Percentiles rank a stretch among this genome's conserved stretches.
phyloP scores from a whole-genome alignment of 2,888 invertebrate genomes.

The Sphaeridia pumilis region DNA sequence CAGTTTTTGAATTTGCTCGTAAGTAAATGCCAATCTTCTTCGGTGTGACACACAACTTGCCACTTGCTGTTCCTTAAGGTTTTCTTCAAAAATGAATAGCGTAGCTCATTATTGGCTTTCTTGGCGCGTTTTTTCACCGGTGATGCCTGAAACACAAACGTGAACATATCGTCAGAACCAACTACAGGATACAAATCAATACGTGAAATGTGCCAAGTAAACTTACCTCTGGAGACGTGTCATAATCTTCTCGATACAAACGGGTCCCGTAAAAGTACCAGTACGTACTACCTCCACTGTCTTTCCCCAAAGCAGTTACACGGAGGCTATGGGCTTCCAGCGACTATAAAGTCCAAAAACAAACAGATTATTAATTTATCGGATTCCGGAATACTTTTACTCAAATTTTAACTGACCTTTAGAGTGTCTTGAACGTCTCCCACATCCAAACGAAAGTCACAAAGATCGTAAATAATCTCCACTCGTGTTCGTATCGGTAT shows the following conservation, averaged over 20 bases:
- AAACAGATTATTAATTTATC: not conserved
- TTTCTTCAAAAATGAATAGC: too few species aligned
- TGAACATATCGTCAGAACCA: not conserved
- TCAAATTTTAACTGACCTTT: slow-evolving; percentile 39
- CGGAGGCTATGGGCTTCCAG: slow-evolving; percentile 85
- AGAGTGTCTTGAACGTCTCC: slow-evolving; percentile 73
- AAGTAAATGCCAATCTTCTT: slow-evolving; percentile 82
- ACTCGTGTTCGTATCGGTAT: slow-evolving; percentile 78
- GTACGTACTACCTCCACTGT: slow-evolving; percentile 79
- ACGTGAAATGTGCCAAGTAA: too few species aligned
- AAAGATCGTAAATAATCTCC: slow-evolving; percentile 78
- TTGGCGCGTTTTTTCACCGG: slow-evolving; percentile 19
- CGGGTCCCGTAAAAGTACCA: slow-evolving; percentile 97
- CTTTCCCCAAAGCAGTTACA: slow-evolving; percentile 83
- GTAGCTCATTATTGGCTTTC: slow-evolving; percentile 9
- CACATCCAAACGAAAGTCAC: slow-evolving; percentile 86
- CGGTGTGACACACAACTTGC: slow-evolving; percentile 86
- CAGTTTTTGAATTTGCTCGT: slow-evolving; percentile 73
- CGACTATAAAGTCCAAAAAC: slow-evolving; percentile 48
- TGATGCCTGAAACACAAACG: slow-evolving; percentile 15
- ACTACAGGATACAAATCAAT: too few species aligned
- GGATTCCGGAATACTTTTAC: not conserved
- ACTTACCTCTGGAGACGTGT: slow-evolving; percentile 28
- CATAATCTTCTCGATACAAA: slow-evolving; percentile 66
- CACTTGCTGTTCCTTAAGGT: slow-evolving; percentile 42